Evolutionary conservation across 1,140 invertebrate genomes (phyloP).

Genomic region (Steinernema khuongi): DNA sequence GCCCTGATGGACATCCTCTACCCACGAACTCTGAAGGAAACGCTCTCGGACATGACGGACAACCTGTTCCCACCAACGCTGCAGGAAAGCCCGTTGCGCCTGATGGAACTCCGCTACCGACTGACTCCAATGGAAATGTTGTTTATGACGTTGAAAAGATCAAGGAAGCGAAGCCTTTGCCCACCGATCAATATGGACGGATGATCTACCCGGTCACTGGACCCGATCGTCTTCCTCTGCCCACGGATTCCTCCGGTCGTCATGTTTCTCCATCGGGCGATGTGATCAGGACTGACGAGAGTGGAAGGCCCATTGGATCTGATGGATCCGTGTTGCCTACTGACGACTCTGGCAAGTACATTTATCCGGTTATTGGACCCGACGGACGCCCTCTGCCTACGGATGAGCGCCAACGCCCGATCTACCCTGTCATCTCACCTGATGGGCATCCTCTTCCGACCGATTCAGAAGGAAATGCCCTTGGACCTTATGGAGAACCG

Average conservation of each 20-base stretch:
- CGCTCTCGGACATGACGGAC: neutral
- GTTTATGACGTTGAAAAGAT: too few relatives aligned
- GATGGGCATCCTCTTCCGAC: conserved; percentile 26
- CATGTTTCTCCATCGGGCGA: conserved; percentile 5
- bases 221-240: neutral
- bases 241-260: neutral
- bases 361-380: neutral
- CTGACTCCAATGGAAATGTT: neutral
- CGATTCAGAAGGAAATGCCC: neutral
- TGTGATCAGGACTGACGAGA: neutral
- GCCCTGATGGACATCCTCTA: neutral
- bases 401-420: conserved; percentile 19
- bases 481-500: neutral
- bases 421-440: neutral
- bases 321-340: conserved; percentile 25
- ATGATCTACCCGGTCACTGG: conserved; percentile 13
- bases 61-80: neutral
- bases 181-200: conserved; percentile 19
- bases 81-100: neutral
- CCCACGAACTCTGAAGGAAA: conserved; percentile 17
- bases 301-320: conserved; percentile 12
- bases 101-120: conserved; percentile 19
- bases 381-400: conserved; percentile 19
- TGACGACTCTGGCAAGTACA: conserved; percentile 16
- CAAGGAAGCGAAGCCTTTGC: too few relatives aligned